Conservation (phyloP, 2,797 vertebrate species). For the Buphagus erythrorhynchus region DNA sequence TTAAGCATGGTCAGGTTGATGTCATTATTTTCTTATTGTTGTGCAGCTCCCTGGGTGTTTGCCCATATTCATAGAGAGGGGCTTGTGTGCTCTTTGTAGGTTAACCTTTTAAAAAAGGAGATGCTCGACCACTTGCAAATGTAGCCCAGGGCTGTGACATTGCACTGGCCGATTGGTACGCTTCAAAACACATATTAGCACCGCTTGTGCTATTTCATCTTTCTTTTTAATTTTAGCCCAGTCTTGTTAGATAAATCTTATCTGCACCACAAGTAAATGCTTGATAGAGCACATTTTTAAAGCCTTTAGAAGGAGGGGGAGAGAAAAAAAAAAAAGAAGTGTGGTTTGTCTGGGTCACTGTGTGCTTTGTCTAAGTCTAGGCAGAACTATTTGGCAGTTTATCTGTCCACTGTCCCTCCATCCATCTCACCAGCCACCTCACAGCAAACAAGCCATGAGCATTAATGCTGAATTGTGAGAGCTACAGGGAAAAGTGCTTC, state of each 20-base stretch:
- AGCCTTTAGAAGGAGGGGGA: slow-evolving; percentile 22
- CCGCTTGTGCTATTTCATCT: slow-evolving; percentile 74
- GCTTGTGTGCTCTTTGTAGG: slow-evolving; percentile 87
- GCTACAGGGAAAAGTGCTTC: slow-evolving; percentile 60
- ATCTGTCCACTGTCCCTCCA: slow-evolving; percentile 42
- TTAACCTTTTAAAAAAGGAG: slow-evolving; percentile 89
- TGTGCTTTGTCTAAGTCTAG: slow-evolving; percentile 72
- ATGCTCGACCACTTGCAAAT: slow-evolving; percentile 88
- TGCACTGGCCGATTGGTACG: slow-evolving; percentile 75
- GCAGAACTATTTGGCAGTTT: slow-evolving; percentile 57
- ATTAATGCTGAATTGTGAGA: slow-evolving; percentile 47
- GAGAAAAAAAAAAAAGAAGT: neutral
- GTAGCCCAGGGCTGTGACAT: slow-evolving; percentile 81
- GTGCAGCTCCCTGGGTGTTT: slow-evolving; percentile 88
- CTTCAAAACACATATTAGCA: slow-evolving; percentile 83
- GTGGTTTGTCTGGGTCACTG: slow-evolving; percentile 63
- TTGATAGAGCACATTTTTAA: slow-evolving; percentile 66
- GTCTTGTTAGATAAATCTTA: slow-evolving; percentile 75
- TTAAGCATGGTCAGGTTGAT: slow-evolving; percentile 92
- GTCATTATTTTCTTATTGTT: slow-evolving; percentile 94
- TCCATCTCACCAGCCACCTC: slow-evolving; percentile 59
- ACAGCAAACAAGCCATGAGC: slow-evolving; percentile 2
- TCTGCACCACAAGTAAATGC: slow-evolving; percentile 66
- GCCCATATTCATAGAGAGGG: slow-evolving; percentile 82
- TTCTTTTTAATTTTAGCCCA: slow-evolving; percentile 77